Evolutionary conservation across 2,888 invertebrate genomes (phyloP).

Genomic region (Drosophila mercatorum): DNA sequence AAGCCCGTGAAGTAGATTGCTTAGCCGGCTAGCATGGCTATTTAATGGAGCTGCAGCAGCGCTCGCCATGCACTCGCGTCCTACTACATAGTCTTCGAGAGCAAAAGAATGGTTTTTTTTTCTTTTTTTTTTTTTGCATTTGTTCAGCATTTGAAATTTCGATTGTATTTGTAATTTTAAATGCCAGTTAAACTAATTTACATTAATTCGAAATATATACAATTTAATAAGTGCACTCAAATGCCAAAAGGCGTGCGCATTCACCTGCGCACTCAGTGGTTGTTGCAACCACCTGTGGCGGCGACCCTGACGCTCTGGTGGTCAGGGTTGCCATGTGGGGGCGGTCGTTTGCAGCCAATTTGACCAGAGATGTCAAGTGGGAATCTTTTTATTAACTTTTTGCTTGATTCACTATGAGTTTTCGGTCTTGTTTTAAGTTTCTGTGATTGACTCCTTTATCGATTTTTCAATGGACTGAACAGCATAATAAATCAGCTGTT

Average conservation of each 20-base stretch:
- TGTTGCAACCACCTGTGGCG: constrained; percentile 37
- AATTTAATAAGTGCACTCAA: constrained; percentile 60
- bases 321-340: background rate
- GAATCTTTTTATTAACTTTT: background rate
- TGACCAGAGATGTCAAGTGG: background rate
- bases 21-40: constrained; percentile 22
- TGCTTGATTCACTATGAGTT: background rate
- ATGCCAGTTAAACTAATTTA: constrained; percentile 54
- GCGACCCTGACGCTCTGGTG: constrained; percentile 4
- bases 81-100: constrained; percentile 60
- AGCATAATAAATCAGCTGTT: constrained; percentile 41
- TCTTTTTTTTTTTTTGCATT: constrained; percentile 22
- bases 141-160: constrained; percentile 45
- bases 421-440: background rate
- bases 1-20: constrained; percentile 92
- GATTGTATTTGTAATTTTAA: constrained; percentile 46
- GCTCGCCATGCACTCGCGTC: constrained; percentile 23
- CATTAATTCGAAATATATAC: constrained; percentile 67
- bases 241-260: constrained; percentile 15
- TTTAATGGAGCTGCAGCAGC: constrained; percentile 24
- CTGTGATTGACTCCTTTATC: constrained; percentile 18
- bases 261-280: constrained; percentile 2
- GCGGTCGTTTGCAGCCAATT: background rate
- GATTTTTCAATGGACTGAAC: constrained; percentile 42
- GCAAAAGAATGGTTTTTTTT: constrained; percentile 71